These are phyloP conservation scores for Strix aluco DNA, from an alignment of 2,113 vertebrate genomes.

Conservation along the genomic window DNA sequence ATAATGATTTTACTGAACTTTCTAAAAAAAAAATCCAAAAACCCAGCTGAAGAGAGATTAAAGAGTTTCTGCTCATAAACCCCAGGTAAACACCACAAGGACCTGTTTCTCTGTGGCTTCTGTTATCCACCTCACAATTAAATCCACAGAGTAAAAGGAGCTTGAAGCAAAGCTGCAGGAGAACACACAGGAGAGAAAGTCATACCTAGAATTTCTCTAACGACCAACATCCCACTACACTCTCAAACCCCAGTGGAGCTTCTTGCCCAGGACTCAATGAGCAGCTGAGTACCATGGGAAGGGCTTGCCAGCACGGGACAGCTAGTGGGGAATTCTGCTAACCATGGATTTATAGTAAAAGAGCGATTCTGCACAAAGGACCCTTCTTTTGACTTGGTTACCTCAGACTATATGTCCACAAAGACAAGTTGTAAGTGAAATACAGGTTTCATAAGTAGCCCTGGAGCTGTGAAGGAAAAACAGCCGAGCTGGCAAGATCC, in stretches of 20 bases:
- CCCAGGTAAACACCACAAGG: neutral
- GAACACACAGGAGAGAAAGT: neutral
- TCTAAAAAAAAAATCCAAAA: neutral
- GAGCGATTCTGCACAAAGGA: neutral
- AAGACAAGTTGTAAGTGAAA: neutral
- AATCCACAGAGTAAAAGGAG: neutral
- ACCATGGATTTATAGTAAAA: neutral
- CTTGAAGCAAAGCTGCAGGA: neutral
- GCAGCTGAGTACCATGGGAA: neutral
- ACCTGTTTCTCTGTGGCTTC: neutral
- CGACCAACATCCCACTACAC: rapidly evolving
- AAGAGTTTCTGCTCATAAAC: neutral
- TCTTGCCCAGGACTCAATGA: neutral
- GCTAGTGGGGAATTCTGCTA: neutral
- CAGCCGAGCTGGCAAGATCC: neutral
- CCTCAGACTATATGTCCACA: neutral
- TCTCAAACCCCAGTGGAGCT: neutral
- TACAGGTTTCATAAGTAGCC: neutral
- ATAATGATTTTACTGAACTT: constrained; percentile 16
- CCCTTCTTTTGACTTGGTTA: neutral
- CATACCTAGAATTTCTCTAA: neutral
- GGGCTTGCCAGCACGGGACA: neutral
- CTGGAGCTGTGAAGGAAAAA: neutral
- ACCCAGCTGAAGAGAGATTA: neutral
- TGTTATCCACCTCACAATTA: neutral